Evolutionary conservation across 2,113 vertebrate species (phyloP), one percentile per base, ranked within the genome.

Genomic region (Progne subis): DNA sequence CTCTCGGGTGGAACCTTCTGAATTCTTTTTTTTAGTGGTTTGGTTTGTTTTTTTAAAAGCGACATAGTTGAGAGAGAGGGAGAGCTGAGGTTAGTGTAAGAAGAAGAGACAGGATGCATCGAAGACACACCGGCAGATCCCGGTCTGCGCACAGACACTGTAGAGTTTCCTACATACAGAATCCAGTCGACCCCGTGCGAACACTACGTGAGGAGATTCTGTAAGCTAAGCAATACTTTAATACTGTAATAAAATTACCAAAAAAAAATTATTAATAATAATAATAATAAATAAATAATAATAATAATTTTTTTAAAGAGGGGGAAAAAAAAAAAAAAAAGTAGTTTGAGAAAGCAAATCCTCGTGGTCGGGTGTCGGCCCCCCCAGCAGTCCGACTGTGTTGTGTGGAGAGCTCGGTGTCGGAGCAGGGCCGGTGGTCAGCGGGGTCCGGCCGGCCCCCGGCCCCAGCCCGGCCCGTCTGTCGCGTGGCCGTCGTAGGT

Each of bases 171-270:
- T 95, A 59, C 95, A 41, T 95, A 91, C 97, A 96, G 96, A 97
- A 79, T 89, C 97, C 79, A 37, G 95, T 49, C 88, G 4, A 67
- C 83, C 88, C 95, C 95, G 2, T 5, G 78, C 61, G 60, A 97
- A 96, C 98, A 97, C 98, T 97, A 97, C 95, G 92, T 89, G 87
- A 96, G 92, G 96, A 91, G 86, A 96, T 82, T 96, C 97, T 98
- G 98, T 97, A 91, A 92, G 94, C 96, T 97, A 98, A 98, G 98
- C 98, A 98, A 98, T 98, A 98, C 98, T 98, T 98, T 97, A 97
- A 97, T 97, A 98, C 98, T 98, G 97, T 98, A 97, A 96, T 94
- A 79, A 92, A 98, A 88, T 93, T 95, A 92, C 97, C 97, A 94
- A 97, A 98, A 97, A 98, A 82, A 37, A 9, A 37, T 37, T 37